phyloP scores from a whole-genome alignment of 2,888 invertebrate species.

The Loripinus fragilis region DNA sequence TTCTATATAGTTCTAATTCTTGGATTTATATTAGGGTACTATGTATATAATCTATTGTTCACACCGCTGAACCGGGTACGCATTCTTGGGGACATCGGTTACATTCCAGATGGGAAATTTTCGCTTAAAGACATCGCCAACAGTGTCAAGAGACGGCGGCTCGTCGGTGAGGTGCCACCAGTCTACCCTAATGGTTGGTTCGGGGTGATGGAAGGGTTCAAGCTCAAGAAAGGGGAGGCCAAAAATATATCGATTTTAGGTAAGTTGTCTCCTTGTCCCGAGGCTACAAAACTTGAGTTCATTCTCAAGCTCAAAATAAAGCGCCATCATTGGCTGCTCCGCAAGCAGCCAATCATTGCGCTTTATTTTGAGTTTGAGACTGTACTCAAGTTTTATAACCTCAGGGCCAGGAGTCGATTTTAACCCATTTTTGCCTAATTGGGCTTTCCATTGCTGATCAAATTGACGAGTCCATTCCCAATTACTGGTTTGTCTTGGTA shows the following conservation, averaged over 20 bases:
- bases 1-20: constrained; percentile 62
- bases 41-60: constrained; percentile 69
- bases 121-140: constrained; percentile 78
- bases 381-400: too few species aligned
- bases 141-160: constrained; percentile 83
- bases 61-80: constrained; percentile 76
- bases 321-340: too few species aligned
- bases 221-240: constrained; percentile 83
- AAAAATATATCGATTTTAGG: constrained; percentile 87
- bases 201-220: constrained; percentile 88
- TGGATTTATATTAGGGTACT: constrained; percentile 50
- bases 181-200: constrained; percentile 97
- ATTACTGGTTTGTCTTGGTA: too few species aligned
- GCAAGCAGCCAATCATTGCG: too few species aligned
- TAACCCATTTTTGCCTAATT: too few species aligned
- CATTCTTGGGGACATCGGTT: constrained; percentile 79
- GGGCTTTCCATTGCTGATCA: too few species aligned
- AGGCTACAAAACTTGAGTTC: too few species aligned
- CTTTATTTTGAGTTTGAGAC: too few species aligned
- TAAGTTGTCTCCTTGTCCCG: too few species aligned
- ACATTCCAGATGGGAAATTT: constrained; percentile 75
- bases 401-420: too few species aligned
- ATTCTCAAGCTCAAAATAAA: too few species aligned
- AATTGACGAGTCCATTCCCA: too few species aligned
- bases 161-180: constrained; percentile 89